Base-by-base conservation (phyloP, 2,888 invertebrate species). In the Erebia palarica region DNA sequence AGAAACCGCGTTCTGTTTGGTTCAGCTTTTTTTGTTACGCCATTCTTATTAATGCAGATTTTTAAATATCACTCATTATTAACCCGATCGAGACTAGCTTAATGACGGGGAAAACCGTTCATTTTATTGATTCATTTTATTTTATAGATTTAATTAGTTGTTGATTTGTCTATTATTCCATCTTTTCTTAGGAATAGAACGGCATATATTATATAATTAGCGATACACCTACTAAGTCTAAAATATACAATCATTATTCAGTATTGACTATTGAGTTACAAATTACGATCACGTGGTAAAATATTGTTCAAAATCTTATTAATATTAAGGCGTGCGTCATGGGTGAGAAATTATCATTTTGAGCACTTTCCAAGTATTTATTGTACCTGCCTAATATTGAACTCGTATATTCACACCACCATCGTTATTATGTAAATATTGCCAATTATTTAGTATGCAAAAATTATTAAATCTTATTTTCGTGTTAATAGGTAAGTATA, bases 21-120 rank as follows among this genome's bases (percentile, higher is more conserved):
- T 55, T 55, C 55, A 18, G 11, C 16, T 10, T 55, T 55, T 55
- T 18, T 55, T 55, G 18, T 55, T 55, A 75, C 77, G 77, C 78
- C 78, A 79, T 67, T 73, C 61, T 65, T 58, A 76, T 78, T 76
- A 75, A 78, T 77, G 75, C 76, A 73, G 67, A 75, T 66, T 70
- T 73, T 72, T 74, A 75, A 73, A 76, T 71, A 75, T 71, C 73
- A 75, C 72, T 75, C 72, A 74, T 75, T 76, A 75, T 75, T 75
- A 68, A 70, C 66, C 74, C 72, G 74, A 66, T 75, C 71, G 69
- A 73, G 71, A 72, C 71, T 63, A 73, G 44, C 69, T 64, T 16
- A 58, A 27, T 64, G 53, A 44, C 65, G 72, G 76, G 75, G 71
- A 76, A 76, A 77, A 75, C 73, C 75, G 49, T 47, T 69, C 53